phyloP scores from a whole-genome alignment of 2,797 vertebrate species.

The Pipistrellus pygmaeus region DNA sequence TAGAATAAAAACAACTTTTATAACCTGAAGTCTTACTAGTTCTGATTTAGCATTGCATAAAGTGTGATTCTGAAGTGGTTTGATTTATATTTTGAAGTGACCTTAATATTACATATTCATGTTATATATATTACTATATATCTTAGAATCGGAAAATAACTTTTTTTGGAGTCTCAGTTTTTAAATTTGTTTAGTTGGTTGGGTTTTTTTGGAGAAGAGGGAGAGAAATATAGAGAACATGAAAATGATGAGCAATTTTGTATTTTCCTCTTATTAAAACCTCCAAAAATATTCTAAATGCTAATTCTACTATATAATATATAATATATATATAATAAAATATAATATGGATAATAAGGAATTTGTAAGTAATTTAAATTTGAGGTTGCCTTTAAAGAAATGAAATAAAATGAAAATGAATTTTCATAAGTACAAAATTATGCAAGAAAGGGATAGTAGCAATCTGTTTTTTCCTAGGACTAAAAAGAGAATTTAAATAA shows the following conservation, averaged over 20 bases:
- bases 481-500: constrained; percentile 14
- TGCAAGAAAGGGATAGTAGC: not conserved
- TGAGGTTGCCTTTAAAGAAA: not conserved
- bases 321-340: not conserved
- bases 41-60: constrained; percentile 11
- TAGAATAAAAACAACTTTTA: constrained; percentile 18
- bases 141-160: constrained; percentile 31
- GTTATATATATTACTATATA: constrained; percentile 1
- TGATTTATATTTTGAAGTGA: not conserved
- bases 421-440: not conserved
- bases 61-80: constrained; percentile 34
- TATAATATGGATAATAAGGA: constrained; percentile 25
- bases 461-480: not conserved
- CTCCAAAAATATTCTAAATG: not conserved
- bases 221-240: not conserved
- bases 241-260: not conserved
- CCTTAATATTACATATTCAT: not conserved
- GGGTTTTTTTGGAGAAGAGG: not conserved
- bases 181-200: too few relatives aligned
- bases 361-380: constrained; percentile 33
- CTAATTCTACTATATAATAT: not conserved
- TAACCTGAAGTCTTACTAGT: not conserved
- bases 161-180: not conserved
- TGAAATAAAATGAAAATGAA: constrained; percentile 28
- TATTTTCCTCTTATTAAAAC: constrained; percentile 1